These are phyloP conservation scores for Drosophila tsacasi DNA, from an alignment of 1,140 invertebrate species.

Conservation along the genomic window DNA sequence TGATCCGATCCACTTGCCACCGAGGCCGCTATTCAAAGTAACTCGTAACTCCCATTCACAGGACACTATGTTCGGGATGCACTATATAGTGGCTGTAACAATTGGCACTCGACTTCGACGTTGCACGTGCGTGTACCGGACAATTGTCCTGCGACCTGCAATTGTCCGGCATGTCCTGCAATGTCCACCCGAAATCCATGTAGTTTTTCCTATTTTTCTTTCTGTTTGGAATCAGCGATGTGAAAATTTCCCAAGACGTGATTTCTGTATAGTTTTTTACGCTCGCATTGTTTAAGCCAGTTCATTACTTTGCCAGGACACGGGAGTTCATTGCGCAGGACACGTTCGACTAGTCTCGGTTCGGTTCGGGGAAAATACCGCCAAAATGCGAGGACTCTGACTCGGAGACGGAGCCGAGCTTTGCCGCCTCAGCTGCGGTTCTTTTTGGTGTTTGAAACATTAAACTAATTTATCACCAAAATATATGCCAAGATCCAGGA, in stretches of 20 bases:
- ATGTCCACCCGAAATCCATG: constrained; percentile 23
- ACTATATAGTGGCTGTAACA: constrained; percentile 39
- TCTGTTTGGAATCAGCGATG: constrained; percentile 69
- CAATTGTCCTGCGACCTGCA: constrained; percentile 69
- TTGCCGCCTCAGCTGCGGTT: constrained; percentile 69
- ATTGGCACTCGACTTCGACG: constrained; percentile 63
- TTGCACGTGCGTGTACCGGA: constrained; percentile 69
- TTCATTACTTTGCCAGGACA: constrained; percentile 62
- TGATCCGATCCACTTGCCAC: constrained; percentile 58
- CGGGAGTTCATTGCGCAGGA: constrained; percentile 44
- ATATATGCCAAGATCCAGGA: constrained; percentile 63
- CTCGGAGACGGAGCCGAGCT: constrained; percentile 37
- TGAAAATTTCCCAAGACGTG: constrained; percentile 72
- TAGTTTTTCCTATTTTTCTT: constrained; percentile 7
- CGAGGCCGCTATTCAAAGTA: constrained; percentile 72
- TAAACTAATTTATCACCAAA: constrained; percentile 83
- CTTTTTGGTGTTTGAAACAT: constrained; percentile 58
- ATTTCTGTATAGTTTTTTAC: constrained; percentile 45
- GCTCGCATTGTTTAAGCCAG: constrained; percentile 67
- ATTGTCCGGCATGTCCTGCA: constrained; percentile 67
- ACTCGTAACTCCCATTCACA: constrained; percentile 70
- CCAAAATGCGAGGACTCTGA: constrained; percentile 41
- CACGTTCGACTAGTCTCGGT: constrained; percentile 50
- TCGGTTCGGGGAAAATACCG: constrained; percentile 42
- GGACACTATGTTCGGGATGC: constrained; percentile 21